These are phyloP conservation scores for Ceratina calcarata DNA, from an alignment of 1,140 invertebrate species.

Conservation along the genomic window DNA sequence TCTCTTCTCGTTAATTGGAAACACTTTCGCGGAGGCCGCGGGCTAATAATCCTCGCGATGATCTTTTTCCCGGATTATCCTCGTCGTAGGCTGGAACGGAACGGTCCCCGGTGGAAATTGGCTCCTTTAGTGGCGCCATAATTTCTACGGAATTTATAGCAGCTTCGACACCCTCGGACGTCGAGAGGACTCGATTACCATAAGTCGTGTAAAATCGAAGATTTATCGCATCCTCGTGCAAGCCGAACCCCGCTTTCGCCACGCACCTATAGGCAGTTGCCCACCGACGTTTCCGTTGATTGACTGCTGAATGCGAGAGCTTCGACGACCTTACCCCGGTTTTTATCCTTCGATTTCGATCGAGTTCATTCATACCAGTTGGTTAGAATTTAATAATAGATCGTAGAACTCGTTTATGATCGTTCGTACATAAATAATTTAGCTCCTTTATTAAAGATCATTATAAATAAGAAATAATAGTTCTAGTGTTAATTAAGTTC, in stretches of 20 bases:
- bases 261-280: background rate
- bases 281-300: background rate
- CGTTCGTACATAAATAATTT: too few relatives aligned
- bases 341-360: background rate
- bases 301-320: background rate
- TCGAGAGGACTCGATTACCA: constrained; percentile 51
- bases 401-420: too few relatives aligned
- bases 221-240: constrained; percentile 42
- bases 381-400: too few relatives aligned
- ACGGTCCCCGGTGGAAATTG: constrained; percentile 48
- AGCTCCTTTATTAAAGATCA: too few relatives aligned
- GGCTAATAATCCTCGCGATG: constrained; percentile 49
- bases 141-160: constrained; percentile 52
- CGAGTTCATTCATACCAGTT: background rate
- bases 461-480: too few relatives aligned
- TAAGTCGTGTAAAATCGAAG: constrained; percentile 57
- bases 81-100: constrained; percentile 5
- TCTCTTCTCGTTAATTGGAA: constrained; percentile 47
- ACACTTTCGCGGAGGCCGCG: constrained; percentile 39
- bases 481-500: too few relatives aligned
- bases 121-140: constrained; percentile 37
- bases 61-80: constrained; percentile 59
- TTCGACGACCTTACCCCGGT: background rate
- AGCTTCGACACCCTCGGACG: constrained; percentile 52
- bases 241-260: background rate